Evolutionary conservation across 2,888 invertebrate genomes (phyloP), one percentile per base, ranked within the genome.

Genomic region (Arrhopalites spinosus): DNA sequence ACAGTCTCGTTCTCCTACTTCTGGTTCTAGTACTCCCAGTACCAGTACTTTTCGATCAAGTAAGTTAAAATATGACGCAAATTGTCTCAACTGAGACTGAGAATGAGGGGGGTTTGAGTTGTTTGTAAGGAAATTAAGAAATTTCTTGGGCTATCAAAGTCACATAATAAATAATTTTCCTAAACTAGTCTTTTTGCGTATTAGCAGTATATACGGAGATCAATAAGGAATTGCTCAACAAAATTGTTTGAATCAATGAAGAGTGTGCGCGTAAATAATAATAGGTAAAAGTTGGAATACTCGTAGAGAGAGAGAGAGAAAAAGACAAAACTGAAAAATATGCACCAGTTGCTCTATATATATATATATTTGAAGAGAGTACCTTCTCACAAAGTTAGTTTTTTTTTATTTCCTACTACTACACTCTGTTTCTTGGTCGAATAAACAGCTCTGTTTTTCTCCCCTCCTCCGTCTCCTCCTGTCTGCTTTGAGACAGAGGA

Each of bases 171-270:
- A 27, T 64, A 30, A 64, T 36, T 36, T 36, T 36, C 36, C 8
- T 59, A 59, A 23, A 13, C 23, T 59, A 23, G 11, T 20, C 3
- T 8, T 64, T 8, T 29, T 36, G 30, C 29, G 20, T 50, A 53
- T 20, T 50, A 70, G 30, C 36, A 70, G 30, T 70, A 70, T 25
- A n/a, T n/a, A n/a, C 69, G 15, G n/a, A 69, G 69, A 69, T 69
- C 69, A 69, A 69, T 69, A 69, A 13, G n/a, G 53, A 69, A 69
- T 69, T 69, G 69, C 50, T 53, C 50, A 69, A 69, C 50, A 27
- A 69, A 69, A 50, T 69, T n/a, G n/a, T 53, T 29, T 53, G 47
- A 69, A 69, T 69, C 69, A 69, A 53, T 61, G 71, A 72, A 72
- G 59, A 72, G 56, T 45, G 56, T 70, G 56, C 70, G 70, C 56